Evolutionary conservation across 2,888 invertebrate genomes (phyloP).

Genomic region (Lithosia quadra): DNA sequence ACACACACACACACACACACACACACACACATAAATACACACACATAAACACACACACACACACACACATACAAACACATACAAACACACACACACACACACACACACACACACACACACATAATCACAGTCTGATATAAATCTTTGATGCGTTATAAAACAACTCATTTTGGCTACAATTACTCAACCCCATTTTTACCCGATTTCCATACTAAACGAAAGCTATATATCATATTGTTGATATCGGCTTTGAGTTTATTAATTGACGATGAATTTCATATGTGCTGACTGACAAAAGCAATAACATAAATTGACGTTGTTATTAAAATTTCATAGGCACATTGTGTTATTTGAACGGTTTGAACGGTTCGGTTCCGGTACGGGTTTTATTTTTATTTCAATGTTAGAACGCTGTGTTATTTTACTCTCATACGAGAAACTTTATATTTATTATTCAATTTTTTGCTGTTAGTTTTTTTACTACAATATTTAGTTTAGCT

Average conservation of each 20-base stretch:
- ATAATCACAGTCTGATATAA: too few species aligned
- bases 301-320: constrained; percentile 40
- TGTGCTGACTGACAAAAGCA: constrained; percentile 30
- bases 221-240: constrained; percentile 1
- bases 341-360: not conserved
- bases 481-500: too few species aligned
- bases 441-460: not conserved
- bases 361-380: not conserved
- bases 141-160: not conserved
- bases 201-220: constrained; percentile 13
- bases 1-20: too few species aligned
- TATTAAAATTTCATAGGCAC: constrained; percentile 22
- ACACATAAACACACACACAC: too few species aligned
- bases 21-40: too few species aligned
- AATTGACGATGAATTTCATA: constrained; percentile 46
- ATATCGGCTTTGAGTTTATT: constrained; percentile 31
- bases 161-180: not conserved
- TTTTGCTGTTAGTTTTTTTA: not conserved
- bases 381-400: not conserved
- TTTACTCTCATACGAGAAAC: not conserved
- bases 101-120: too few species aligned
- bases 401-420: not conserved
- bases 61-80: too few species aligned
- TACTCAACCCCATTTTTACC: not conserved
- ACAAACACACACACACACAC: too few species aligned